phyloP scores from a whole-genome alignment of 2,113 vertebrate genomes.

The Corynorhinus townsendii region DNA sequence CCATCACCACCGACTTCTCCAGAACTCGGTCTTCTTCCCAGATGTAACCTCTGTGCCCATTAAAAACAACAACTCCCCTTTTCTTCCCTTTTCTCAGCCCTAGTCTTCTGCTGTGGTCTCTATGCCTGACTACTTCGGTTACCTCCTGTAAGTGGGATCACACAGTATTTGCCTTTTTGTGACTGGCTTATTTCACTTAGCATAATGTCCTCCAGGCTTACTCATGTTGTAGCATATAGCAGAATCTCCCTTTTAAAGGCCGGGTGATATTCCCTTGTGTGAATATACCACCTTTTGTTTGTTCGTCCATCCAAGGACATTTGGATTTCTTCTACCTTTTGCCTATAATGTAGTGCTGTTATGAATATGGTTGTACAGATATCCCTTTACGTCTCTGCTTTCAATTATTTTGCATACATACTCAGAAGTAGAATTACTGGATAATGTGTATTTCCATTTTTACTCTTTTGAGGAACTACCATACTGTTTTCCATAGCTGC shows the following conservation, averaged over 20 bases:
- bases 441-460: background rate
- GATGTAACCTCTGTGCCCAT: background rate
- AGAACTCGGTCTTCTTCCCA: background rate
- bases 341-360: background rate
- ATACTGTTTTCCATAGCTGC: background rate
- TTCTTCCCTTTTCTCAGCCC: background rate
- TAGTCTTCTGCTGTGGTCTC: background rate
- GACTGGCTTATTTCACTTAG: background rate
- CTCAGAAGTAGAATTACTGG: background rate
- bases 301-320: background rate
- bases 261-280: background rate
- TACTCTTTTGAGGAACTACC: background rate
- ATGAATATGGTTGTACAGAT: background rate
- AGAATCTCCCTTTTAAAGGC: background rate
- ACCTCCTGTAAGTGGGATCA: background rate
- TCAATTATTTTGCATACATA: background rate
- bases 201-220: background rate
- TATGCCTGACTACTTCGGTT: background rate
- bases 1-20: background rate
- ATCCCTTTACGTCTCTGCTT: background rate
- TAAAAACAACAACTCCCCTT: background rate
- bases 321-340: background rate
- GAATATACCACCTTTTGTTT: background rate
- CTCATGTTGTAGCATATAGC: background rate
- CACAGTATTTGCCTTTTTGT: background rate